Percentiles rank a stretch among this genome's conserved stretches.
These are phyloP conservation scores for Sprattus sprattus DNA, from an alignment of 2,113 vertebrate genomes.

Conservation along the genomic window DNA sequence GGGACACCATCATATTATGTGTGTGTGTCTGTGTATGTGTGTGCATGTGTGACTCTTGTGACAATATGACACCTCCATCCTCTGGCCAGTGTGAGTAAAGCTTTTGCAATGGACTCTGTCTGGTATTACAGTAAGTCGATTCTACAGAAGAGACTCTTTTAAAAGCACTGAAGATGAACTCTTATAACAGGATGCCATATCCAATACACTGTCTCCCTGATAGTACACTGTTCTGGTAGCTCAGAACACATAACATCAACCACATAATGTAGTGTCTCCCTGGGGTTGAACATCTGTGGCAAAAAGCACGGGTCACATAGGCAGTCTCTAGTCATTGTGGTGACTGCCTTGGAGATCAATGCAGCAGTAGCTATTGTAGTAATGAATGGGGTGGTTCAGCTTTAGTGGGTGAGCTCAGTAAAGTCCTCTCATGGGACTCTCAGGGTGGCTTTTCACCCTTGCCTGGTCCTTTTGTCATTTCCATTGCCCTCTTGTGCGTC, in stretches of 20 bases:
- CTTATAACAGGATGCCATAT: too few species aligned
- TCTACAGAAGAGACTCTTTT: not conserved
- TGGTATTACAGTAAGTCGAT: not conserved
- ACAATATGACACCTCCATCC: too few species aligned
- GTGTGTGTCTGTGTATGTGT: not conserved
- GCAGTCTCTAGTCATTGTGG: not conserved
- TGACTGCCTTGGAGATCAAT: not conserved
- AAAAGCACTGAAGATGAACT: not conserved
- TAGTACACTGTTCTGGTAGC: not conserved
- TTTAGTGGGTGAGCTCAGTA: not conserved
- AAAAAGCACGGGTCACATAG: not conserved
- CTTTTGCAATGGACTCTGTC: not conserved
- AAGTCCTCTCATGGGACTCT: not conserved
- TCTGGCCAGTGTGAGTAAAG: too few species aligned
- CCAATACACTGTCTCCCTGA: not conserved
- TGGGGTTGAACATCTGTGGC: too few species aligned
- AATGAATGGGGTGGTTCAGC: not conserved
- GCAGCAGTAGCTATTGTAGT: not conserved
- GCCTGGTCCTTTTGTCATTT: too few species aligned
- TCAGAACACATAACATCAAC: not conserved
- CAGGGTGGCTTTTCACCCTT: too few species aligned
- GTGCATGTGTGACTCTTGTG: not conserved
- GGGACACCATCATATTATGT: not conserved
- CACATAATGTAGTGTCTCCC: not conserved
- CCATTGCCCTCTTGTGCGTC: too few species aligned